Conservation (phyloP, 2,113 vertebrate genomes). For the Oenanthe melanoleuca region DNA sequence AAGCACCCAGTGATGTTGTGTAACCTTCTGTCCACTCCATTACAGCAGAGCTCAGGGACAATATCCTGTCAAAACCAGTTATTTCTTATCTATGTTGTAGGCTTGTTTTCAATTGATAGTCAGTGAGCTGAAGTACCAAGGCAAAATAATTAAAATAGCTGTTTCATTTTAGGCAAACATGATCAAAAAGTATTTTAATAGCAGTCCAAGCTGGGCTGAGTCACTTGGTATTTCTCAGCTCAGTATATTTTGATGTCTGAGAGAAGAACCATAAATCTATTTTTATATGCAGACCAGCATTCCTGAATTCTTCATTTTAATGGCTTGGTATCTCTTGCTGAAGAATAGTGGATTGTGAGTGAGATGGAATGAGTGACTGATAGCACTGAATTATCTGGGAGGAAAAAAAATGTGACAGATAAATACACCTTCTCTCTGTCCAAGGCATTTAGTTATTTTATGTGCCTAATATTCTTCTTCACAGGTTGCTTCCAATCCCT, state of each 20-base stretch:
- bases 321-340: conserved; percentile 26
- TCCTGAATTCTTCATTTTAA: conserved; percentile 38
- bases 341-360: conserved; percentile 13
- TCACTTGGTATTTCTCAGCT: conserved; percentile 49
- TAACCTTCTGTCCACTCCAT: conserved; percentile 4
- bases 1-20: background rate
- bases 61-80: background rate
- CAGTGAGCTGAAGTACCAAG: background rate
- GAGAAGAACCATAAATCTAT: conserved; percentile 32
- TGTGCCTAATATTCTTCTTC: background rate
- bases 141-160: conserved; percentile 50
- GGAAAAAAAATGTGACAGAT: conserved; percentile 4
- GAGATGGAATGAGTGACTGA: conserved; percentile 35
- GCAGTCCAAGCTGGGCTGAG: conserved; percentile 34
- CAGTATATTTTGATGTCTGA: conserved; percentile 43
- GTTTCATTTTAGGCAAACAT: background rate
- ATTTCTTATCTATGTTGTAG: conserved; percentile 12
- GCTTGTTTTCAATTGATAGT: conserved; percentile 24
- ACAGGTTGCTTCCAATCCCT: background rate
- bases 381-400: background rate
- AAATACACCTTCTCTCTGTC: conserved; percentile 16
- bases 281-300: conserved; percentile 24
- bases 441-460: conserved; percentile 22
- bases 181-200: conserved; percentile 41
- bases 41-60: background rate